Evolutionary conservation across 2,888 invertebrate genomes (phyloP), one percentile per base, ranked within the genome.

Genomic region (Herminia tarsipennalis): DNA sequence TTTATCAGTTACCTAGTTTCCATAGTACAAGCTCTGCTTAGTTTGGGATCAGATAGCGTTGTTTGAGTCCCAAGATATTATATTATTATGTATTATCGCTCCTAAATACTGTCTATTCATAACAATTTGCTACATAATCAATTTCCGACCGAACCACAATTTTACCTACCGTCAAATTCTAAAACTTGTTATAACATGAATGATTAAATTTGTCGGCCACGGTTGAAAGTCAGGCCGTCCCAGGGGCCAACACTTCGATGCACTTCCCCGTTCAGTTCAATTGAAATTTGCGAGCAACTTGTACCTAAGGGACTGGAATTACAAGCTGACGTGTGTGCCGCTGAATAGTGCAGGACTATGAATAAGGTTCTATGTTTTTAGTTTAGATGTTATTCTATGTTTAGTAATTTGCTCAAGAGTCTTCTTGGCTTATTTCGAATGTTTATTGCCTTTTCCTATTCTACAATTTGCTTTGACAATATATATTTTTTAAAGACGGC

Each of bases 201-300:
- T 73, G 62, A 74, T 74, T 74, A 72, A 71, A 76, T 74, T 73
- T 66, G 64, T 61, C 64, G 57, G 41, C 29, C 55, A 48, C 10
- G 36, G 35, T 42, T 39, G 34, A 33, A 51, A 56, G 56, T 66
- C 48, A n/a, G 55, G 39, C 21, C 3, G 27, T 66, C 67, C 67
- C 64, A 0, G 6, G 58, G 37, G 66, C 48, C 45, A 51, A 44
- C 61, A 64, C 62, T 55, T 57, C 67, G 61, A 62, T 75, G 76
- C 76, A 72, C 66, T 76, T 65, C 42, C 51, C 47, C 48, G 34
- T 51, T 38, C 49, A 57, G 66, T 67, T 72, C 71, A 66, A 74
- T 73, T 76, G 78, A 75, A 77, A 76, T 73, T 67, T 72, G 72
- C 56, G 65, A 56, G 58, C 62, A 73, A 73, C 57, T 73, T 66